Base-by-base conservation (phyloP, 2,113 vertebrate genomes). In the Cheirogaleus medius region DNA sequence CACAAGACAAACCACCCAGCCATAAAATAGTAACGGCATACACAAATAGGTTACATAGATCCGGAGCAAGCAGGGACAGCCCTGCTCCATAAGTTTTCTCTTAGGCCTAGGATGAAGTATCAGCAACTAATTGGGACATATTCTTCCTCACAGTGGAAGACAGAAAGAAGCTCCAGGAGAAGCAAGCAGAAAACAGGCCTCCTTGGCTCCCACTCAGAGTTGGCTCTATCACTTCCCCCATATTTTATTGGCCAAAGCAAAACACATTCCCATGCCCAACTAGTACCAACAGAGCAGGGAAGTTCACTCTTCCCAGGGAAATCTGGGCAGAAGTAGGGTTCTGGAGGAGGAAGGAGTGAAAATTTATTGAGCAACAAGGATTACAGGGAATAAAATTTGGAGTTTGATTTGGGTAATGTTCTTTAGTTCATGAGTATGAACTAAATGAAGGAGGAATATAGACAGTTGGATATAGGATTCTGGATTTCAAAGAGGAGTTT, bases 231-330 rank as follows among this genome's bases (percentile, higher is more conserved):
- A 27, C 23, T 42, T 10, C 12, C 0, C 6, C 6, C 2, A 5
- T 39, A 6, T 56, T 63, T 58, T 69, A 14, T 0, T 37, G 64
- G 49, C 12, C 34, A 58, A 77, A 81, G 8, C 8, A 88, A 76
- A n/a, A 82, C 13, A 37, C 0, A 13, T 14, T 4, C 4, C 0
- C 5, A 32, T 32, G n/a, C 1, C 11, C 25, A 56, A 9, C 2
- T 15, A 20, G 25, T 8, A 27, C 5, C 0, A 12, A 18, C 7
- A 23, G 7, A 54, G 12, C 10, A 52, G 27, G 52, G 37, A 90
- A 34, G 1, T 42, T 60, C 27, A 44, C 21, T 76, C 27, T 27
- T 58, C 54, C 32, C 17, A 12, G 11, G 1, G 7, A 77, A 17
- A 9, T 49, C 6, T 10, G 25, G 44, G 37, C 12, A 63, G 37